Percentiles rank a stretch among this genome's conserved stretches.
Evolutionary conservation across 1,140 invertebrate genomes (phyloP).

Genomic region (Lasioglossum baleicum): DNA sequence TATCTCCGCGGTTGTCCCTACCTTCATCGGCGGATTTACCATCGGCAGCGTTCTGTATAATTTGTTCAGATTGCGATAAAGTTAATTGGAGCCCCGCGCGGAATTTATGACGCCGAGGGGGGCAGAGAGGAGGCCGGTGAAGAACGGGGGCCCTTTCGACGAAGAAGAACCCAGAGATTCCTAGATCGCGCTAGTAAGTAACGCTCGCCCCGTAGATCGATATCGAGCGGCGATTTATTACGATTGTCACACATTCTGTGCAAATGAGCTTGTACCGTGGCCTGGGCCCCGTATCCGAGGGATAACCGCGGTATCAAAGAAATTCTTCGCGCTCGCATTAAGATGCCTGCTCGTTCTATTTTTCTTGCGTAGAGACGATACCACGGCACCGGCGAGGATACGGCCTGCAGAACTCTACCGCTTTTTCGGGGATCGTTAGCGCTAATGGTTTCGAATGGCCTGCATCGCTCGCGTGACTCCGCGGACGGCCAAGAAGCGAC

Average conservation of each 20-base stretch:
- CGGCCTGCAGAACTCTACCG: neutral
- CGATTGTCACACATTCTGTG: conserved; percentile 59
- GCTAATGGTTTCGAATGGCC: neutral
- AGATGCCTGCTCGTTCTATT: neutral
- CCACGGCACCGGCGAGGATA: no score
- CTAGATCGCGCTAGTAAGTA: conserved; percentile 58
- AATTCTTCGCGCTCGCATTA: neutral
- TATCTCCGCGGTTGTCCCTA: conserved; percentile 19
- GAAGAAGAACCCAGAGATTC: conserved; percentile 29
- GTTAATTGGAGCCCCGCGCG: conserved; percentile 54
- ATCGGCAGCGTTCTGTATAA: conserved; percentile 47
- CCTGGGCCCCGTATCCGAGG: neutral
- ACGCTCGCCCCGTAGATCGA: conserved; percentile 49
- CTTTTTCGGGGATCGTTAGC: neutral
- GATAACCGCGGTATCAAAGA: neutral
- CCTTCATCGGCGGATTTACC: conserved; percentile 44
- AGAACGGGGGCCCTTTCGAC: neutral
- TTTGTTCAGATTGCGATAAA: conserved; percentile 61
- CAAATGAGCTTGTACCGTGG: conserved; percentile 51
- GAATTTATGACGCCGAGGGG: conserved; percentile 47
- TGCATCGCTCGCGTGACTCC: neutral
- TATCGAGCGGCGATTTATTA: conserved; percentile 58
- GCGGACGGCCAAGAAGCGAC: conserved; percentile 14
- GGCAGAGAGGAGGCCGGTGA: neutral
- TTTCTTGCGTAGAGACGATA: neutral